A percentile compares a stretch with the other conserved stretches of the same genome.
These are phyloP conservation scores for Neelides sp. DNA, from an alignment of 1,140 invertebrate species.

Conservation along the genomic window DNA sequence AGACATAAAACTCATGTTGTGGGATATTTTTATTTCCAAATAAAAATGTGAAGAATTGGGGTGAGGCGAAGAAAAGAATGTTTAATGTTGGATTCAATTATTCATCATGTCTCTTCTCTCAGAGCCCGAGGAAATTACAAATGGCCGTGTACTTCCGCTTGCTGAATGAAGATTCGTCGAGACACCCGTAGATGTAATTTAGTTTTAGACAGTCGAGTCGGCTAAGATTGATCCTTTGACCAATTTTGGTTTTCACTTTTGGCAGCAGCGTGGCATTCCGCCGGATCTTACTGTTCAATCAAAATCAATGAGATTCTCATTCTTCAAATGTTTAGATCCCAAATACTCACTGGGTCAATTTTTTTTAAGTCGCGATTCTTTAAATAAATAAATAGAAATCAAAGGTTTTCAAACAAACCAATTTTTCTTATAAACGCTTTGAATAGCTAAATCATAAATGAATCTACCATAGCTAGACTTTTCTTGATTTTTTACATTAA, in stretches of 20 bases:
- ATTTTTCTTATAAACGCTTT: neutral
- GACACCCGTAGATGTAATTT: slow-evolving; percentile 54
- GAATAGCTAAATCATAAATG: too few relatives aligned
- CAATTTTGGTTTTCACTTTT: slow-evolving; percentile 41
- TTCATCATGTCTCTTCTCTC: too few relatives aligned
- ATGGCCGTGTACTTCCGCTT: slow-evolving; percentile 48
- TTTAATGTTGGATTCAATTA: slow-evolving; percentile 2
- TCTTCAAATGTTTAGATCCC: too few relatives aligned
- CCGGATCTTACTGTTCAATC: slow-evolving; percentile 42
- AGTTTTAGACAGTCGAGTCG: slow-evolving; percentile 57
- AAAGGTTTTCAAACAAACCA: neutral
- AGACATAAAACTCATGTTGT: too few relatives aligned
- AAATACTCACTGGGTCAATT: too few relatives aligned
- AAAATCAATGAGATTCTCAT: slow-evolving; percentile 1
- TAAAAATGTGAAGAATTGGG: too few relatives aligned
- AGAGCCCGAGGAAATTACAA: slow-evolving; percentile 47
- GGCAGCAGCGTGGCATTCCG: slow-evolving; percentile 49
- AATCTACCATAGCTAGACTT: too few relatives aligned
- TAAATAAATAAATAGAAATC: neutral
- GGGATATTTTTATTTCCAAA: too few relatives aligned
- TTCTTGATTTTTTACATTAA: too few relatives aligned
- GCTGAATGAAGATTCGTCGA: slow-evolving; percentile 40
- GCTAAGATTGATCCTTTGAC: slow-evolving; percentile 47
- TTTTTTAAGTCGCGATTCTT: neutral
- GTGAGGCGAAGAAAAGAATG: too few relatives aligned